Percentiles rank a stretch among this genome's conserved stretches.
Conservation (phyloP, 2,888 invertebrate species). For the Synergus umbraculus region DNA sequence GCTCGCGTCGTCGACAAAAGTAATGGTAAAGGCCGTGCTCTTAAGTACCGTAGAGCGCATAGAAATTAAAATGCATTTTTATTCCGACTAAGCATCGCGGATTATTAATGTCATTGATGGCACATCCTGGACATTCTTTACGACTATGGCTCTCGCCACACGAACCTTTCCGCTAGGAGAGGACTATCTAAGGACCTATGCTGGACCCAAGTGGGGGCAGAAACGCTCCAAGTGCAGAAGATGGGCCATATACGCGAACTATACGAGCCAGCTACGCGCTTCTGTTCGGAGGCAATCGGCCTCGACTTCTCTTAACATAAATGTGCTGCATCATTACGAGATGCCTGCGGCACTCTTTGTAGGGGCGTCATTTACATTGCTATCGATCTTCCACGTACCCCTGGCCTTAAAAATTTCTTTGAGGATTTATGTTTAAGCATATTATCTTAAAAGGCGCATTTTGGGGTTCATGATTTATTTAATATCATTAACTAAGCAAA, state of each 20-base stretch:
- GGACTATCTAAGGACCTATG: neutral
- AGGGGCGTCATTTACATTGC: conserved; percentile 7
- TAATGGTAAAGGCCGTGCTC: neutral
- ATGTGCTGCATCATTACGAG: neutral
- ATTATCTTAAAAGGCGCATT: too few species aligned
- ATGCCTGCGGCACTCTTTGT: conserved; percentile 1
- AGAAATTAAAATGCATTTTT: conserved; percentile 9
- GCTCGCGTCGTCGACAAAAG: neutral
- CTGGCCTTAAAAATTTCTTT: too few species aligned
- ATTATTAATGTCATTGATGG: conserved; percentile 20
- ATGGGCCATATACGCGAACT: conserved; percentile 7
- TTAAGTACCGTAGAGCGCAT: neutral
- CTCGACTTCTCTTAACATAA: neutral
- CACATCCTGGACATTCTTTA: conserved; percentile 11
- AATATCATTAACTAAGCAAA: too few species aligned
- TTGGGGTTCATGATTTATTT: too few species aligned
- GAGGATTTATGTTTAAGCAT: too few species aligned
- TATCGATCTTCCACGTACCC: neutral
- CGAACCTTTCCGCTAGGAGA: conserved; percentile 11
- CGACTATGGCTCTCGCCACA: neutral
- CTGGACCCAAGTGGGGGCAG: neutral
- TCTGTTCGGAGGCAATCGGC: conserved; percentile 7
- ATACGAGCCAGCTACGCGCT: neutral
- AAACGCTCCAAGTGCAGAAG: neutral
- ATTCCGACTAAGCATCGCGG: neutral